phyloP scores from a whole-genome alignment of 2,113 vertebrate species.

The Fukomys damarensis region DNA sequence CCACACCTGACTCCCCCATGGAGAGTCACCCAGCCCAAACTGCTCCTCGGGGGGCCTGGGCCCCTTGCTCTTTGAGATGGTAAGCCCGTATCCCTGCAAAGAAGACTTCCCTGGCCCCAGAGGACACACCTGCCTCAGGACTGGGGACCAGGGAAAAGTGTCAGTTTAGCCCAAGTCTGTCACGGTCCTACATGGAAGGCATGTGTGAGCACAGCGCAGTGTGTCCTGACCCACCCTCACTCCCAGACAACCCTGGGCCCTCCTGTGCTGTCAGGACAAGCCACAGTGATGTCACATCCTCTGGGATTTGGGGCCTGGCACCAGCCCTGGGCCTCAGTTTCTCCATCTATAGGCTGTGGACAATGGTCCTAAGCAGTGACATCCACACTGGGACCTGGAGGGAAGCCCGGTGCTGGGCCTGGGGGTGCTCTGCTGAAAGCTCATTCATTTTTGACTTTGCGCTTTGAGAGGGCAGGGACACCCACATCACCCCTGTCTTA shows the following conservation, averaged over 20 bases:
- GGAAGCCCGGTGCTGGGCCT: too few relatives aligned
- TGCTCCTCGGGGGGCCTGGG: not conserved
- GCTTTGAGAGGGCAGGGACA: too few relatives aligned
- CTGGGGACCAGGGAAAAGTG: not conserved
- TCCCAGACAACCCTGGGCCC: not conserved
- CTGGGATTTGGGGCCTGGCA: not conserved
- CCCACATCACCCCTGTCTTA: rapidly evolving
- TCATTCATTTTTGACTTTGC: not conserved
- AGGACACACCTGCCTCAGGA: not conserved
- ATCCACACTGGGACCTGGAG: rapidly evolving
- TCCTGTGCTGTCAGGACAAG: not conserved
- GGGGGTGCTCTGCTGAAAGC: not conserved
- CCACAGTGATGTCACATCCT: rapidly evolving
- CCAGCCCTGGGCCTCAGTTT: not conserved
- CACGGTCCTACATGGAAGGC: rapidly evolving
- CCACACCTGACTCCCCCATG: not conserved
- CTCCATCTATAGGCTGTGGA: rapidly evolving
- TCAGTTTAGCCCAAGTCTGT: not conserved
- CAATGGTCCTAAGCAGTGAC: not conserved
- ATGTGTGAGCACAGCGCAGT: rapidly evolving
- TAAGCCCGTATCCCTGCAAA: not conserved
- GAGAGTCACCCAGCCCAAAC: not conserved
- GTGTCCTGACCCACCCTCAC: not conserved
- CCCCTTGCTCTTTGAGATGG: not conserved
- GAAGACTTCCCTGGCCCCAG: not conserved